Base-by-base conservation (phyloP, 2,888 invertebrate species). In the Trissolcus brochymenae region DNA sequence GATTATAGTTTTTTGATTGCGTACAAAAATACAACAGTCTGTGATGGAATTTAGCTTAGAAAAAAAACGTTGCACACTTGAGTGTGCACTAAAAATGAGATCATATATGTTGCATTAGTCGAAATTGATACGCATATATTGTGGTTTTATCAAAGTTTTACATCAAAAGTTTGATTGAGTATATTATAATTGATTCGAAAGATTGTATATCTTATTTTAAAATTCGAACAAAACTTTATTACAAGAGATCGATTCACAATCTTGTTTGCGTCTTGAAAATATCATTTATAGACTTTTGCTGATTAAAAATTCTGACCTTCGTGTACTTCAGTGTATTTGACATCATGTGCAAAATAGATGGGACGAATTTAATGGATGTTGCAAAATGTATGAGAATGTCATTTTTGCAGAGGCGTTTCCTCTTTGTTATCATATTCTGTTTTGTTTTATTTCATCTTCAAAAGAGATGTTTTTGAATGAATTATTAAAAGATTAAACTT, bases 391-490 rank as follows among this genome's bases (percentile, higher is more conserved):
- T 16, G n/a, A 40, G 6, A 35, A 0, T 35, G 11, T 35, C 35
- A 11, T 7, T 35, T 68, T 41, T 54, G 35, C 25, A 54, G 21
- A 70, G 61, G 70, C 70, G 70, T 70, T 70, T 70, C 70, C 70
- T 49, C 40, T 55, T 55, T 49, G 50, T 55, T 70, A 61, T 70
- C 70, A 19, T 43, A 16, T 40, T 41, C 29, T 54, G 40, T 25
- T 65, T 50, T 25, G 59, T 73, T 41, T 50, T 35, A 35, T 35
- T 9, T 9, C 35, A 35, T 25, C 25, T 3, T 25, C 19, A 19
- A 19, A 19, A 2, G 19, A 19, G 25, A 25, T 25, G n/a, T n/a
- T n/a, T 25, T 6, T 6, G 25, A 25, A 25, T 25, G 4, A 25
- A 25, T 25, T 25, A 25, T 6, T 25, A 6, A 2, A 25, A 25